A percentile compares a stretch with the other conserved stretches of the same genome.
These are phyloP conservation scores for Panthera uncia DNA, from an alignment of 2,113 vertebrate species.

Conservation along the genomic window DNA sequence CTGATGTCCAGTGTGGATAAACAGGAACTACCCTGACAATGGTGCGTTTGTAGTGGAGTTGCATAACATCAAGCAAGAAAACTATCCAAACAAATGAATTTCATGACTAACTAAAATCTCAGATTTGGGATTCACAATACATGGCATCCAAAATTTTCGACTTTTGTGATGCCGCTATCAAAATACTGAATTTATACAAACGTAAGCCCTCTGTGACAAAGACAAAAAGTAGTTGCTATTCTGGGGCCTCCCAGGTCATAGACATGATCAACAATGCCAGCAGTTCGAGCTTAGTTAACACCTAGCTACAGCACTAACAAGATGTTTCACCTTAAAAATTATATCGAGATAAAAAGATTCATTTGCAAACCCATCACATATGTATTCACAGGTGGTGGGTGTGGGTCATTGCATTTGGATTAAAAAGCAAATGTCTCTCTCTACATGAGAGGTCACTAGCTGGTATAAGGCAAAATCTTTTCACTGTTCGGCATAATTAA, in stretches of 20 bases:
- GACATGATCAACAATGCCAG: constrained; percentile 64
- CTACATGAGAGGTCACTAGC: constrained; percentile 85
- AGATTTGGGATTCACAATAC: background rate
- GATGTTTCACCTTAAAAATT: constrained; percentile 80
- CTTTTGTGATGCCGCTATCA: background rate
- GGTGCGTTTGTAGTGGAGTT: background rate
- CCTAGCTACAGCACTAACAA: constrained; percentile 51
- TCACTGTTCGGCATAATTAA: constrained; percentile 85
- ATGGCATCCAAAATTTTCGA: background rate
- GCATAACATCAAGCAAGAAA: background rate
- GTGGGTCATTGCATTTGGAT: constrained; percentile 86
- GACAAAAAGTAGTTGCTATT: constrained; percentile 52
- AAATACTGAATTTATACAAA: constrained; percentile 57
- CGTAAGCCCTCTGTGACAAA: constrained; percentile 60
- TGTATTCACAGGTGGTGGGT: constrained; percentile 74
- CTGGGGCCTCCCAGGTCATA: constrained; percentile 33
- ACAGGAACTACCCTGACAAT: background rate
- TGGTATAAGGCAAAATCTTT: constrained; percentile 85
- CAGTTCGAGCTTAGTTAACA: constrained; percentile 49
- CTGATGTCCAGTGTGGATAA: background rate
- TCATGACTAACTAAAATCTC: background rate
- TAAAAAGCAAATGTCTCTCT: constrained; percentile 85
- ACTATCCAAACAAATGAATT: background rate
- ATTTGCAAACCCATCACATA: constrained; percentile 82
- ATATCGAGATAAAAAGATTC: constrained; percentile 78